Percentiles rank a stretch among this genome's conserved stretches.
Conservation (phyloP, 2,113 vertebrate species). For the Heteronetta atricapilla region DNA sequence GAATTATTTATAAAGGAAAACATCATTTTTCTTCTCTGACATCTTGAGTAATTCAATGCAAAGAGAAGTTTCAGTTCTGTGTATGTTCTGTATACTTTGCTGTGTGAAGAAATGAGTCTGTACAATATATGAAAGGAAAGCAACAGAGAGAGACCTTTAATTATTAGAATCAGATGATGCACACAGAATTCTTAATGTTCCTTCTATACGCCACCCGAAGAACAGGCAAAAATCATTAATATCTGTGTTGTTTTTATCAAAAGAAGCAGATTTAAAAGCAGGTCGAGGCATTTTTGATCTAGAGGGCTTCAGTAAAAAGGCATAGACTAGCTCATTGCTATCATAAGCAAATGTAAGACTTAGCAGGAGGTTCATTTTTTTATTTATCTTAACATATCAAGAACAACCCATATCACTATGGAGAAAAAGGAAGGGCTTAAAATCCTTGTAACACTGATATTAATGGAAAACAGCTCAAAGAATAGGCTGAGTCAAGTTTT, state of each 20-base stretch:
- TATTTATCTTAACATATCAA: slow-evolving; percentile 6
- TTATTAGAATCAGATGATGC: slow-evolving; percentile 13
- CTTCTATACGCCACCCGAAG: background rate
- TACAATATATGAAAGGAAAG: background rate
- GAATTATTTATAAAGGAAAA: slow-evolving; percentile 54
- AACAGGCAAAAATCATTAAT: background rate
- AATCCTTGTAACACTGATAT: background rate
- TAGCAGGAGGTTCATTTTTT: background rate
- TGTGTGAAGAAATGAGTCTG: background rate
- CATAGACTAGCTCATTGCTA: background rate
- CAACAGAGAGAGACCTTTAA: background rate
- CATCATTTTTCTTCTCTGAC: background rate
- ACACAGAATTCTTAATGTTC: background rate
- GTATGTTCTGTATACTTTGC: background rate
- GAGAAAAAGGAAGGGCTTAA: background rate
- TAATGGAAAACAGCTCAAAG: background rate
- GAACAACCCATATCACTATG: background rate
- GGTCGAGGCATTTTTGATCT: background rate
- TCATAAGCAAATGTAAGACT: background rate
- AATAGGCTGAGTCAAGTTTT: background rate
- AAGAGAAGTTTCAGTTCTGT: background rate
- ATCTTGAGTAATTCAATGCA: background rate
- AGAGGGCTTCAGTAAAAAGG: background rate
- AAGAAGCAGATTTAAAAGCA: background rate
- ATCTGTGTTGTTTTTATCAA: background rate